A percentile compares a stretch with the other conserved stretches of the same genome.
Evolutionary conservation across 2,113 vertebrate species (phyloP).

Genomic region (Rousettus leschenaultii): DNA sequence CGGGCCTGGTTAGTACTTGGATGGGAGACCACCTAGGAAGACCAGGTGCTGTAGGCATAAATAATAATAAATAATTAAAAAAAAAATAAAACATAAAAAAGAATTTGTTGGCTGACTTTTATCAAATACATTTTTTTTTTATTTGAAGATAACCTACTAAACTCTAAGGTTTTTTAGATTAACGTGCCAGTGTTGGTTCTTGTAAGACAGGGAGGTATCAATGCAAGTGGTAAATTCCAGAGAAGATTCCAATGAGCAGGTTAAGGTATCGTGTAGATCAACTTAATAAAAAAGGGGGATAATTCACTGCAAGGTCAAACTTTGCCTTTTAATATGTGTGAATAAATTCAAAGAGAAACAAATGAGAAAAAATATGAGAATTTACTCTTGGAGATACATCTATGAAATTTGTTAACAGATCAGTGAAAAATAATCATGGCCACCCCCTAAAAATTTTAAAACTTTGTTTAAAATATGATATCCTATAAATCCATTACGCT

Average conservation of each 20-base stretch:
- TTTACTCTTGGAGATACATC: not conserved
- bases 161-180: not conserved
- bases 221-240: not conserved
- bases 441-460: not conserved
- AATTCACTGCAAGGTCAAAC: not conserved
- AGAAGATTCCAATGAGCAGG: not conserved
- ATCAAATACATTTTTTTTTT: not conserved
- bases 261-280: not conserved
- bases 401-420: not conserved
- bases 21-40: too few relatives aligned
- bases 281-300: not conserved
- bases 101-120: not conserved
- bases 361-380: not conserved
- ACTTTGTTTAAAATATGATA: not conserved
- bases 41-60: too few relatives aligned
- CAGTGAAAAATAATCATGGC: not conserved
- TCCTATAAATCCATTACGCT: not conserved
- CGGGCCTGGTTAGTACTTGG: too few relatives aligned
- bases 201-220: not conserved
- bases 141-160: not conserved
- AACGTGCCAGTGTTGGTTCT: not conserved
- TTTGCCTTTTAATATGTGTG: not conserved
- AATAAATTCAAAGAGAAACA: slow-evolving; percentile 5
- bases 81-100: not conserved
- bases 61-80: too few relatives aligned